Base-by-base conservation (phyloP, 2,888 invertebrate genomes). In the Microctonus aethiopoides region DNA sequence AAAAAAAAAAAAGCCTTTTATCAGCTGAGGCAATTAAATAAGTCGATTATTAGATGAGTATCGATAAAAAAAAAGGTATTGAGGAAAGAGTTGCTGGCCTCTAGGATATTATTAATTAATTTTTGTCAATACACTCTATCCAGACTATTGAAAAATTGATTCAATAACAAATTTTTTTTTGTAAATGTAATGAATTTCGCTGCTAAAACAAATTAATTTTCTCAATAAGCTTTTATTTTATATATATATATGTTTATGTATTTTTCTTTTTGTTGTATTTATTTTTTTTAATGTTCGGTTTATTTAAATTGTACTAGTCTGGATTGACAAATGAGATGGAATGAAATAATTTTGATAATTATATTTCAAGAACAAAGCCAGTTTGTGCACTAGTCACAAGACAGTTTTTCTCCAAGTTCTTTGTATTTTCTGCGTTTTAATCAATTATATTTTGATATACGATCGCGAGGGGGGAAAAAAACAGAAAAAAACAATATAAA, bases 341-440 rank as follows among this genome's bases (percentile, higher is more conserved):
- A 59, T 54, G 41, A 66, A 52, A 69, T 54, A 64, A 56, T 34
- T 20, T 64, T 54, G 52, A 68, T 68, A 61, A 68, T 68, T 68
- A 74, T 74, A 70, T 59, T 71, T 70, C 70, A 67, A 67, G 63
- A 74, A 67, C 67, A 73, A 76, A 80, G 77, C 78, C 80, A 78
- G 73, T 79, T 79, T 76, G 77, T 73, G 74, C 16, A 16, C 80
- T 80, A 80, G 78, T 80, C 78, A 76, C 73, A 78, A 79, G 72
- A 74, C 67, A 68, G 74, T 70, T 67, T 75, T 72, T 70, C 52
- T 65, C 62, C 11, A 64, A 39, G 22, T 72, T 59, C 54, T 72
- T 71, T 51, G 51, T 71, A 72, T 57, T 65, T 39, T 68, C 29
- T 73, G n/a, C 39, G 32, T 56, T 61, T 67, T 63, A 56, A 57